Percentiles rank a stretch among this genome's conserved stretches.
Evolutionary conservation across 2,113 vertebrate species (phyloP).

Genomic region (Apaloderma vittatum): DNA sequence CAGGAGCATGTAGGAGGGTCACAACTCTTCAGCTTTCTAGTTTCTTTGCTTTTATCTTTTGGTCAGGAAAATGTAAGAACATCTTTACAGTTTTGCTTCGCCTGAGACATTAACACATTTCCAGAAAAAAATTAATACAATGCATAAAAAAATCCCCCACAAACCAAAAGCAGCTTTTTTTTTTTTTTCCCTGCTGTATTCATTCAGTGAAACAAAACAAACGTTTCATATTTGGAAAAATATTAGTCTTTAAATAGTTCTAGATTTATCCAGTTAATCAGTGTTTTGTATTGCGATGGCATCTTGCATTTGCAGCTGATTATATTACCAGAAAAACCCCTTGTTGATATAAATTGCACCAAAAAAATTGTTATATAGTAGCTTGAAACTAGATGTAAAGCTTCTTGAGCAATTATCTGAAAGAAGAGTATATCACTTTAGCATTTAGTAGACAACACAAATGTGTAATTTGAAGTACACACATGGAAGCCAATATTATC

Average conservation of each 20-base stretch:
- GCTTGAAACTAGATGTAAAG: not conserved
- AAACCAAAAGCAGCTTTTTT: fast-evolving
- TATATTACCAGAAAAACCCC: fast-evolving
- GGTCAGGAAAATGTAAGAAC: not conserved
- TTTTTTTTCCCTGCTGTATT: not conserved
- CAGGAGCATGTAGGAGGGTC: not conserved
- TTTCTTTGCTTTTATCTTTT: not conserved
- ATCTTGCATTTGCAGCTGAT: not conserved
- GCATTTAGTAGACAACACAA: not conserved
- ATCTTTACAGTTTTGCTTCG: not conserved
- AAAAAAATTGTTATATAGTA: not conserved
- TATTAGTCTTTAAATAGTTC: not conserved
- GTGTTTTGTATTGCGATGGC: not conserved
- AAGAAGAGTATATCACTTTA: not conserved
- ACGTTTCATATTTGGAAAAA: not conserved
- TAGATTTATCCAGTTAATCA: not conserved
- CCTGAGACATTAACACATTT: not conserved
- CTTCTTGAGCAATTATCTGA: not conserved
- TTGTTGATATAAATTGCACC: not conserved
- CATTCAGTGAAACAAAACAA: not conserved
- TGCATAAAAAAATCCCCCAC: too few species aligned
- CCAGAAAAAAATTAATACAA: not conserved
- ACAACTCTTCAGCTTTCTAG: not conserved
- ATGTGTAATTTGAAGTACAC: not conserved
- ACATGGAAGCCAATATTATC: not conserved